Evolutionary conservation across 1,140 invertebrate genomes (phyloP), one percentile per base, ranked within the genome.

Genomic region (Ostrea edulis): DNA sequence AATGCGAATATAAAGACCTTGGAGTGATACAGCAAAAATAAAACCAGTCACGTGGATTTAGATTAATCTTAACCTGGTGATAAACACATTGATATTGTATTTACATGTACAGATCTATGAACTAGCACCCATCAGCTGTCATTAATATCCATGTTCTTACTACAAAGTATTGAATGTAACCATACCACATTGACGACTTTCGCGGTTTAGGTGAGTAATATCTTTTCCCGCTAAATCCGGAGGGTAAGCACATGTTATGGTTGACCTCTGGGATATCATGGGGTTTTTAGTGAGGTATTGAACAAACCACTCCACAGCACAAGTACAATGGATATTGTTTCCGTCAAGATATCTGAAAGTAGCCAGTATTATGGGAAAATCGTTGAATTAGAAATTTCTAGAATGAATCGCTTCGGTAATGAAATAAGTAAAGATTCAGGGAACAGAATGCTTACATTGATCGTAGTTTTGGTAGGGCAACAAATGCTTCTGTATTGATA

Each of bases 301-400:
- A 12, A 25, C 68, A 35, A 77, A 77, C 68, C 68, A 77, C 68
- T 77, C 14, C 9, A 77, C 29, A 17, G 68, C 68, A 5, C 68
- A 77, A 4, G 68, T 77, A 77, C 68, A 77, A 35, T 77, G 68
- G 12, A 77, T 29, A 12, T 1, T 25, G 25, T 77, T 77, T 35
- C 68, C 68, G 22, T 11, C 25, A 77, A 77, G 68, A 25, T 77
- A 77, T 77, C 68, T 77, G 68, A 29, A 77, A 77, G 11, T 14
- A 4, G n/a, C 35, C 35, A 44, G 35, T 4, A 4, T 17, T 11
- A 58, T 14, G 14, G 55, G 4, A 58, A 0, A 58, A 20, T 17
- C 17, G 17, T 58, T 3, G 0, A 58, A 14, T 5, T 5, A 58
- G 20, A 5, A 20, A 5, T 14, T 14, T 58, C 55, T 17, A 20